Conservation (phyloP, 2,888 invertebrate genomes). For the Mayetiola destructor region DNA sequence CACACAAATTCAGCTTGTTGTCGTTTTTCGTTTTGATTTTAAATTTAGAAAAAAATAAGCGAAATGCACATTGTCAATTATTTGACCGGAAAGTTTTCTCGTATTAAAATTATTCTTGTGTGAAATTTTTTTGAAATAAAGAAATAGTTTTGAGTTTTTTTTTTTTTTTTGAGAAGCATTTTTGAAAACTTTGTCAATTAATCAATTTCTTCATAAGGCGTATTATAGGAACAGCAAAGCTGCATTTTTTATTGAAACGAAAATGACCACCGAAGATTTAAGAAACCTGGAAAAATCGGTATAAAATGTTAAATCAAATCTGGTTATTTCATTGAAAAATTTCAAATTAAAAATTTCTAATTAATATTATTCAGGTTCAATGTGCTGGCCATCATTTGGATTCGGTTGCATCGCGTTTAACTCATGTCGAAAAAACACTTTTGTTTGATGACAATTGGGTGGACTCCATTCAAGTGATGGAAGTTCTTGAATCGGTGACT, state of each 20-base stretch:
- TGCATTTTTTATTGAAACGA: background rate
- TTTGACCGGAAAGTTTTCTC: too few relatives aligned
- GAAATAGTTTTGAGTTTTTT: too few relatives aligned
- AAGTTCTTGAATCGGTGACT: slow-evolving; percentile 59
- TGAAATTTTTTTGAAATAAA: too few relatives aligned
- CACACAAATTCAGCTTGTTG: background rate
- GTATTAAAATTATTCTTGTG: too few relatives aligned
- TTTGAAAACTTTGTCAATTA: too few relatives aligned
- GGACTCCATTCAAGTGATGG: slow-evolving; percentile 52
- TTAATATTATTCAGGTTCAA: slow-evolving; percentile 42
- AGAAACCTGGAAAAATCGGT: slow-evolving; percentile 6
- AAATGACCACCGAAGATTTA: slow-evolving; percentile 2
- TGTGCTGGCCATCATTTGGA: slow-evolving; percentile 58
- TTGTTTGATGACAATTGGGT: slow-evolving; percentile 22
- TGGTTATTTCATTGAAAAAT: background rate
- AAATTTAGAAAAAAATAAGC: background rate
- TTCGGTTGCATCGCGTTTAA: slow-evolving; percentile 58
- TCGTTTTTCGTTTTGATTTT: background rate
- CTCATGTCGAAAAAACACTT: slow-evolving; percentile 46
- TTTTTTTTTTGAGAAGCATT: too few relatives aligned
- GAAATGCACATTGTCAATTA: background rate
- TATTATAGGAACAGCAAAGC: background rate
- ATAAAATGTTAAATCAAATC: background rate
- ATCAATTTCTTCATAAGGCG: too few relatives aligned
- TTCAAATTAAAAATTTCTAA: background rate